These are phyloP conservation scores for Hippolais icterina DNA, from an alignment of 2,113 vertebrate species.

Conservation along the genomic window DNA sequence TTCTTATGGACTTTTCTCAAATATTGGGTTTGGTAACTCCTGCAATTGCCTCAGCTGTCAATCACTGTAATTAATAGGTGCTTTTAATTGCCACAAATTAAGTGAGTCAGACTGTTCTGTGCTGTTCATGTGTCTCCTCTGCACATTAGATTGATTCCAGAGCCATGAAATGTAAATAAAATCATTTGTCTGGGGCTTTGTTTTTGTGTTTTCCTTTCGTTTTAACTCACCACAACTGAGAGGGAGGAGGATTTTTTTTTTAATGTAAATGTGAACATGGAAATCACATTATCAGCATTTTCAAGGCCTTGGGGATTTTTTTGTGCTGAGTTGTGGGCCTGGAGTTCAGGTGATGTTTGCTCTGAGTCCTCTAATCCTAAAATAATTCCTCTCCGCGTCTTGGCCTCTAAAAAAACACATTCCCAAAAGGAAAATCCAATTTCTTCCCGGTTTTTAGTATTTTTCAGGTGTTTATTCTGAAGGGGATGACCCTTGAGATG, in stretches of 20 bases:
- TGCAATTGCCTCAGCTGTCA: background rate
- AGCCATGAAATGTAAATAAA: background rate
- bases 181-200: background rate
- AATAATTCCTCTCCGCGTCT: background rate
- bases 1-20: background rate
- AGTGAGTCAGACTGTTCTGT: background rate
- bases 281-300: background rate
- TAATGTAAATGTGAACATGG: rapidly evolving
- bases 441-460: rapidly evolving
- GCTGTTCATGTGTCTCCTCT: background rate
- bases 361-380: background rate
- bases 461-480: background rate
- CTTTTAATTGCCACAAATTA: background rate
- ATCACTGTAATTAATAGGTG: background rate
- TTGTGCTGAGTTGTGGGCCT: background rate
- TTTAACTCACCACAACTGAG: background rate
- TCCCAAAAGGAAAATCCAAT: background rate
- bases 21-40: background rate
- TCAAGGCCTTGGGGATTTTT: background rate
- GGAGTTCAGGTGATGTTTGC: background rate
- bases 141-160: background rate
- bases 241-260: rapidly evolving
- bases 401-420: background rate
- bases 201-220: background rate
- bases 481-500: background rate